Percentiles rank a stretch among this genome's conserved stretches.
Conservation (phyloP, 35 echinoderm and acorn worm genomes). For the Apostichopus japonicus region DNA sequence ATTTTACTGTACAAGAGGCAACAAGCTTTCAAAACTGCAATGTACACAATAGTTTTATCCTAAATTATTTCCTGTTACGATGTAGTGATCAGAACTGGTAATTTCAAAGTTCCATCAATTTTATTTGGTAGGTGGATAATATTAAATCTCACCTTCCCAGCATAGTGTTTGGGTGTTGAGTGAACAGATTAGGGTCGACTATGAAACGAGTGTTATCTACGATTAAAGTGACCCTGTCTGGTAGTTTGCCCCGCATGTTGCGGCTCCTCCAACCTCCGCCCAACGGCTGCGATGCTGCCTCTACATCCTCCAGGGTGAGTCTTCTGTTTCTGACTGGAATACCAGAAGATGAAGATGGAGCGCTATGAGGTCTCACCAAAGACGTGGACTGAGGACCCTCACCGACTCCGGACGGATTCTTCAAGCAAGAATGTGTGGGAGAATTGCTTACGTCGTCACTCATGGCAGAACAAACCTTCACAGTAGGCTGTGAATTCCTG, state of each 20-base stretch:
- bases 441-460: slow-evolving; percentile 53
- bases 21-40: no score
- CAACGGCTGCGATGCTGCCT: background rate
- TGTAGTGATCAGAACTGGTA: no score
- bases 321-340: slow-evolving; percentile 48
- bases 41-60: no score
- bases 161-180: slow-evolving; percentile 96
- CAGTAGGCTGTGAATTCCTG: slow-evolving; percentile 31
- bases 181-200: slow-evolving; percentile 82
- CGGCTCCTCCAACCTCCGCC: slow-evolving; percentile 31
- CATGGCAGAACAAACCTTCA: slow-evolving; percentile 52
- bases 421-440: slow-evolving; percentile 76
- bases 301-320: slow-evolving; percentile 46
- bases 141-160: slow-evolving; percentile 88
- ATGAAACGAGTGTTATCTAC: slow-evolving; percentile 95
- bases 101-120: no score
- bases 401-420: slow-evolving; percentile 52
- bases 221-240: slow-evolving; percentile 88
- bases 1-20: no score
- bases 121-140: no score
- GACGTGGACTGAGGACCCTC: slow-evolving; percentile 8
- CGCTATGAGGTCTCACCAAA: slow-evolving; percentile 22
- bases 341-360: slow-evolving; percentile 23
- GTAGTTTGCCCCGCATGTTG: slow-evolving; percentile 56
- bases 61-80: no score